Conservation (phyloP, 2,888 invertebrate genomes). For the Podabrus alpinus region DNA sequence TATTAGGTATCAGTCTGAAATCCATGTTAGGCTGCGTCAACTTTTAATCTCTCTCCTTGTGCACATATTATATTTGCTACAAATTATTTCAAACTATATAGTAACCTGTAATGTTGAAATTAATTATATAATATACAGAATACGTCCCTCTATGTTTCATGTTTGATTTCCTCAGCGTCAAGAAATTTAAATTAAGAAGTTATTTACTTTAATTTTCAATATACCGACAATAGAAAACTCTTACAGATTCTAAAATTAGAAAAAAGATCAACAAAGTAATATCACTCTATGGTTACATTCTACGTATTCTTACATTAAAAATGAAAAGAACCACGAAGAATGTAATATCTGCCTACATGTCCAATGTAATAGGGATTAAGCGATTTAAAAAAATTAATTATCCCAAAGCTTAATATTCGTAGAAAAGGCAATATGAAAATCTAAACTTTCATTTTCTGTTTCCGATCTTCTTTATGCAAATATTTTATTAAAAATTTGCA, state of each 20-base stretch:
- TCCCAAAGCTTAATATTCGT: background rate
- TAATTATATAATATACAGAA: background rate
- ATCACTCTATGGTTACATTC: background rate
- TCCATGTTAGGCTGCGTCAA: background rate
- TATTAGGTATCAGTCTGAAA: background rate
- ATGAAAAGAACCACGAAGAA: background rate
- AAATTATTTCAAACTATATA: background rate
- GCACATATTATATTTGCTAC: background rate
- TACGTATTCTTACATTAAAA: background rate
- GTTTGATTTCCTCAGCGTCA: background rate
- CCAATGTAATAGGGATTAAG: background rate
- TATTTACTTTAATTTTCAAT: background rate
- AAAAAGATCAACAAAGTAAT: background rate
- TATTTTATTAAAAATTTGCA: too few species aligned
- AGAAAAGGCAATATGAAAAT: background rate
- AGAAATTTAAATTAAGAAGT: background rate
- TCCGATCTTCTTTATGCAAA: background rate
- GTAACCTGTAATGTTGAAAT: background rate
- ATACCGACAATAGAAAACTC: background rate
- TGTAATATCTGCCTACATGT: background rate
- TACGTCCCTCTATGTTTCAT: background rate
- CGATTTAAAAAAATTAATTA: background rate
- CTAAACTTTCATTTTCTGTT: background rate
- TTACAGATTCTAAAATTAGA: background rate
- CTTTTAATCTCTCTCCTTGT: background rate